Evolutionary conservation across 1,140 invertebrate species (phyloP).

Genomic region (Caenorhabditis latens): DNA sequence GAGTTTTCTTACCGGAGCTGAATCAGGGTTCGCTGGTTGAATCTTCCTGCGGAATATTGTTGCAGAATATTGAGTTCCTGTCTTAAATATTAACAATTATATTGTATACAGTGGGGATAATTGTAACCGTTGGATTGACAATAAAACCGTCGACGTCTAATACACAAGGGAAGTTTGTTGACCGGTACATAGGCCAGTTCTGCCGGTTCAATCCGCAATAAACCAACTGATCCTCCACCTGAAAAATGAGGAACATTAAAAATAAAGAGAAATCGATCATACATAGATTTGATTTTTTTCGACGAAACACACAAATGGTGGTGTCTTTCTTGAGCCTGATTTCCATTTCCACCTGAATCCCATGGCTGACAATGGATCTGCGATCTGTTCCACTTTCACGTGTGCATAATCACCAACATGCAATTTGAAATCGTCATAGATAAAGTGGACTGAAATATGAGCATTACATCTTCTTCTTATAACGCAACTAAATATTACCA

Average conservation of each 20-base stretch:
- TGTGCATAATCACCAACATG: neutral
- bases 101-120: too few relatives aligned
- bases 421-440: neutral
- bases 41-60: neutral
- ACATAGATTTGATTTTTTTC: neutral
- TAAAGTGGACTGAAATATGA: slow-evolving; percentile 6
- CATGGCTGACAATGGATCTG: neutral
- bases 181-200: neutral
- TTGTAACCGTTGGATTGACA: neutral
- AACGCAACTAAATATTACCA: neutral
- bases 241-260: neutral
- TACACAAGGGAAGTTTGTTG: neutral
- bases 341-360: neutral
- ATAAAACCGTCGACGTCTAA: neutral
- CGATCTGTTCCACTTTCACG: neutral
- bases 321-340: neutral
- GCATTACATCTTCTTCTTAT: neutral
- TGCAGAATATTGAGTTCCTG: neutral
- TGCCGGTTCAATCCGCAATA: neutral
- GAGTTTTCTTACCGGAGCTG: too few relatives aligned
- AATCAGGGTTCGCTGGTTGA: neutral
- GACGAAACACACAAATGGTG: neutral
- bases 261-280: neutral
- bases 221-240: neutral
- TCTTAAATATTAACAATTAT: neutral